phyloP scores from a whole-genome alignment of 2,888 invertebrate genomes.

The Eupithecia dodoneata region DNA sequence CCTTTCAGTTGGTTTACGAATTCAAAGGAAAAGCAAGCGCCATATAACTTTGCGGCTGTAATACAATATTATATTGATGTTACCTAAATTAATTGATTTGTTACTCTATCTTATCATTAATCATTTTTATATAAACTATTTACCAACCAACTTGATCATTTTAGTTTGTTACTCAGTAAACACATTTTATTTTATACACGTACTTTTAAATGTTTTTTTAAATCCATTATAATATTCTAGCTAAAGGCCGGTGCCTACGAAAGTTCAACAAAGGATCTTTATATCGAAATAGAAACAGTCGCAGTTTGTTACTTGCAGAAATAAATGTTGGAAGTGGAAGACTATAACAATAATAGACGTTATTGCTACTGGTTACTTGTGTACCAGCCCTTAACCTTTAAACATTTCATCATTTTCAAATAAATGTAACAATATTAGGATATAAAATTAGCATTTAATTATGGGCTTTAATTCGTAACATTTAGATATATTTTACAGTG shows the following conservation, averaged over 20 bases:
- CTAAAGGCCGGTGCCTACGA: not conserved
- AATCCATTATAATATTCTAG: not conserved
- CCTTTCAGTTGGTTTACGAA: conserved; percentile 28
- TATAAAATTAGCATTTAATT: not conserved
- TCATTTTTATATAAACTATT: conserved; percentile 6
- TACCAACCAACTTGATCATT: conserved; percentile 10
- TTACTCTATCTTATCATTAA: not conserved
- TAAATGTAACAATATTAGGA: not conserved
- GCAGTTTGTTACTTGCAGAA: not conserved
- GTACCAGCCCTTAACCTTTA: not conserved
- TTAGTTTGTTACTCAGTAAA: not conserved
- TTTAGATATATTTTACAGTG: not conserved
- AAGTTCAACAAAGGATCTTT: not conserved
- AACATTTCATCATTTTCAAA: not conserved
- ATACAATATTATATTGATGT: not conserved
- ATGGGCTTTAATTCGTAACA: not conserved
- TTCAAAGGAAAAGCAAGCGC: not conserved
- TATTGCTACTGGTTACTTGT: not conserved
- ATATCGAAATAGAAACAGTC: not conserved
- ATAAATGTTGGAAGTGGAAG: not conserved
- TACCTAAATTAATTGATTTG: not conserved
- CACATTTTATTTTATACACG: not conserved
- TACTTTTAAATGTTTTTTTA: not conserved
- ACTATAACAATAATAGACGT: not conserved
- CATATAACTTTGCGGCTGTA: not conserved